Percentiles rank a stretch among this genome's conserved stretches.
Evolutionary conservation across 2,113 vertebrate genomes (phyloP).

Genomic region (Hemibagrus wyckioides): DNA sequence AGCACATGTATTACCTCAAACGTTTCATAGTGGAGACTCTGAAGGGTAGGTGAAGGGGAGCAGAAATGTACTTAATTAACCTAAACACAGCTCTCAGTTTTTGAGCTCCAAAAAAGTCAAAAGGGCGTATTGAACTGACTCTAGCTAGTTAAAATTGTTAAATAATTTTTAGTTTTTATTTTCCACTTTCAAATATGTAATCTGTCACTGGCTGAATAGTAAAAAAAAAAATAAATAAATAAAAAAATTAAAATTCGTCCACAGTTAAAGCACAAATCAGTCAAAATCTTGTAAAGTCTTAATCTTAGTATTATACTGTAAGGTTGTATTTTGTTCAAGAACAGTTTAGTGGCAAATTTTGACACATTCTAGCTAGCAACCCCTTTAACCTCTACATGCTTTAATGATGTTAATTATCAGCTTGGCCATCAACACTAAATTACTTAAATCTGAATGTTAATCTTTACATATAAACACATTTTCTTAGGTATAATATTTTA

Average conservation of each 20-base stretch:
- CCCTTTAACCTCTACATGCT: not conserved
- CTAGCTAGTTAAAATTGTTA: not conserved
- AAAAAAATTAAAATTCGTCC: not conserved
- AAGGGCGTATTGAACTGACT: not conserved
- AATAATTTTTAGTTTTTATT: not conserved
- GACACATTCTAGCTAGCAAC: not conserved
- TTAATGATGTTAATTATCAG: not conserved
- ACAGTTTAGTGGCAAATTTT: not conserved
- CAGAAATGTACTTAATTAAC: not conserved
- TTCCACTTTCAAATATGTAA: not conserved
- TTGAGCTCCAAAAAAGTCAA: not conserved
- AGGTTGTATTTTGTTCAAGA: not conserved
- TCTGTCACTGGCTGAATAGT: not conserved
- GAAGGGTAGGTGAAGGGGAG: conserved; percentile 78
- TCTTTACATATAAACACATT: not conserved
- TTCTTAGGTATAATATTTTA: not conserved
- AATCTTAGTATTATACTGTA: not conserved
- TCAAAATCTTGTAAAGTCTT: not conserved
- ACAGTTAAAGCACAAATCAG: not conserved
- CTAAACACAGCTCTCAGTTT: not conserved
- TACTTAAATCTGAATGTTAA: not conserved
- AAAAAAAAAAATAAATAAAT: not conserved
- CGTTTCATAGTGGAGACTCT: conserved; percentile 90
- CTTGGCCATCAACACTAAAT: not conserved
- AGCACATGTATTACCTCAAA: conserved; percentile 94